Evolutionary conservation across 2,113 vertebrate genomes (phyloP).

Genomic region (Nothocercus julius): DNA sequence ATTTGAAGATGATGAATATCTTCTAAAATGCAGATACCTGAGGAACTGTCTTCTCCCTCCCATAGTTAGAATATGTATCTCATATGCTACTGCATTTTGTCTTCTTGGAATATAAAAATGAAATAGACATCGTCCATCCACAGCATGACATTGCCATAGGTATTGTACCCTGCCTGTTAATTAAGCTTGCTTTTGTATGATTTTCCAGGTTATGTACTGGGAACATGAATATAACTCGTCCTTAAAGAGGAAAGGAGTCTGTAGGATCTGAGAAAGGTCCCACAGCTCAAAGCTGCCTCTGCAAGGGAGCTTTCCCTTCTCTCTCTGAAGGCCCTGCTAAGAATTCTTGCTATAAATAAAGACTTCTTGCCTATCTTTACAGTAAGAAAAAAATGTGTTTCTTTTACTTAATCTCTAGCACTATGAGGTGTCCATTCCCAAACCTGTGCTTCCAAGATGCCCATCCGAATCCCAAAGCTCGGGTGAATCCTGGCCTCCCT

Average conservation of each 20-base stretch:
- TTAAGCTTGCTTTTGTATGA: neutral
- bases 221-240: neutral
- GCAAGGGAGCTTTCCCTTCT: neutral
- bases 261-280: neutral
- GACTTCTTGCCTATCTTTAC: neutral
- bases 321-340: neutral
- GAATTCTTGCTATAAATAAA: neutral
- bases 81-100: rapidly evolving
- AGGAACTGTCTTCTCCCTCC: neutral
- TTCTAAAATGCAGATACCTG: conserved; percentile 11
- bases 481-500: neutral
- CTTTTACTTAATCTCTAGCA: neutral
- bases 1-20: neutral
- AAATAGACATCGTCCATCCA: neutral
- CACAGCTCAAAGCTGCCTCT: neutral
- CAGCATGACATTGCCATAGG: neutral
- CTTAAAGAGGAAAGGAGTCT: neutral
- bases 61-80: neutral
- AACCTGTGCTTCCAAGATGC: neutral
- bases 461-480: neutral
- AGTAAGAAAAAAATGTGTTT: neutral
- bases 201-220: neutral
- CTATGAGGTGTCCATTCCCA: neutral
- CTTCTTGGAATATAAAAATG: neutral
- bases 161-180: rapidly evolving